Evolutionary conservation across 1,140 invertebrate species (phyloP).

Genomic region (Trinorchestia longiramus): DNA sequence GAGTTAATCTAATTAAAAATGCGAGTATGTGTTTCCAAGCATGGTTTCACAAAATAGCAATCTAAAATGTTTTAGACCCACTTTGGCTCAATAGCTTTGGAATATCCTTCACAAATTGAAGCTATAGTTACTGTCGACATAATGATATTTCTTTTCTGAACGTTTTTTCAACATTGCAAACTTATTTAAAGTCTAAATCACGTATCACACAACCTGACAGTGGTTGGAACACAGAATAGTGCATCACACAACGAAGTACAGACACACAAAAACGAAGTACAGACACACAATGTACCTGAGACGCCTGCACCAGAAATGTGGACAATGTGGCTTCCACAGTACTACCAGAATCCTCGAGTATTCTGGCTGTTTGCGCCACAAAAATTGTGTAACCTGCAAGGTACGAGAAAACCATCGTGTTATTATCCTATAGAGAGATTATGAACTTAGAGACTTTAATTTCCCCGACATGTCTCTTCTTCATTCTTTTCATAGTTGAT

Average conservation of each 20-base stretch:
- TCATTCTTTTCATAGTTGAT: neutral
- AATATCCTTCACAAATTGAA: no score
- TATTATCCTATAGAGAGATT: neutral
- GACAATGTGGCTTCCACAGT: constrained; percentile 27
- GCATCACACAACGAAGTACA: no score
- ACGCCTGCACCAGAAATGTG: neutral
- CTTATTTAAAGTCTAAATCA: no score
- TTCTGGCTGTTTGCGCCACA: constrained; percentile 13
- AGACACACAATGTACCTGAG: neutral
- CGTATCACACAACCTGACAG: no score
- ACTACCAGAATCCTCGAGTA: constrained; percentile 11
- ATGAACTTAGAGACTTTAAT: neutral
- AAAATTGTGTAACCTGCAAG: constrained; percentile 30
- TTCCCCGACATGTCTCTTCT: neutral
- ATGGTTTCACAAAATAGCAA: no score
- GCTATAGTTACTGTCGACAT: no score
- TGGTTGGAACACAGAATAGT: no score
- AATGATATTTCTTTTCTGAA: no score
- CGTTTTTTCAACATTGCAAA: no score
- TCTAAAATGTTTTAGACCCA: no score
- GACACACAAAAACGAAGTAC: neutral
- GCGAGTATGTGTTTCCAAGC: no score
- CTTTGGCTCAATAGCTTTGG: no score
- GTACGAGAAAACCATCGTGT: neutral
- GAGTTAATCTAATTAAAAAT: neutral